Percentiles rank a stretch among this genome's conserved stretches.
Conservation (phyloP, 2,113 vertebrate genomes). For the Plecotus auritus region DNA sequence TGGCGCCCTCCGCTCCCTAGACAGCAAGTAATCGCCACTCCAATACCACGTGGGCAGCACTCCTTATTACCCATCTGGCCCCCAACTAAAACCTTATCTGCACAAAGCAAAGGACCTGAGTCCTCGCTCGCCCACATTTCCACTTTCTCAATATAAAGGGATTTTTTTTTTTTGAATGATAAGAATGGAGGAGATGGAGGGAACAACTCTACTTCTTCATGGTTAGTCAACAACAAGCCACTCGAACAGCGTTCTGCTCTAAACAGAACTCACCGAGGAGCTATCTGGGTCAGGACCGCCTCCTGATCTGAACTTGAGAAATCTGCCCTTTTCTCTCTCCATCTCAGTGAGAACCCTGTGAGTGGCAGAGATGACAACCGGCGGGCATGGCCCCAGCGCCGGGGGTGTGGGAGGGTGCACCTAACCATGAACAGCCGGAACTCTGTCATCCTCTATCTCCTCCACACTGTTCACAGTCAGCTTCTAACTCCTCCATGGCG, state of each 20-base stretch:
- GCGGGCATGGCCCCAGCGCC: no score
- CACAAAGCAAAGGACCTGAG: background rate
- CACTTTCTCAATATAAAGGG: background rate
- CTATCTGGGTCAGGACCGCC: background rate
- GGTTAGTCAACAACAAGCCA: background rate
- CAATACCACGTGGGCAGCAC: fast-evolving
- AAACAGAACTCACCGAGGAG: background rate
- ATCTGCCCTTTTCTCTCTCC: no score
- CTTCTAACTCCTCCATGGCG: background rate
- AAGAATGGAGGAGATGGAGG: background rate
- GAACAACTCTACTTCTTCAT: background rate
- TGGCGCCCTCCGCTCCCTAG: background rate
- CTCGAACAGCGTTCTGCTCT: background rate
- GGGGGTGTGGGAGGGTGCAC: background rate
- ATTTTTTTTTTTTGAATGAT: background rate
- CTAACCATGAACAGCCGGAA: background rate
- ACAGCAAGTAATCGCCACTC: no score
- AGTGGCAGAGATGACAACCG: background rate
- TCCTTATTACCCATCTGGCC: background rate
- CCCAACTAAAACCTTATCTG: background rate
- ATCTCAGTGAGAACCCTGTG: background rate
- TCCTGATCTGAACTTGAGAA: background rate
- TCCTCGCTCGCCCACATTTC: background rate
- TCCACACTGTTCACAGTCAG: background rate
- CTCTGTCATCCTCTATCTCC: background rate